phyloP scores from a whole-genome alignment of 2,888 invertebrate species.

The Mythimna pallens region DNA sequence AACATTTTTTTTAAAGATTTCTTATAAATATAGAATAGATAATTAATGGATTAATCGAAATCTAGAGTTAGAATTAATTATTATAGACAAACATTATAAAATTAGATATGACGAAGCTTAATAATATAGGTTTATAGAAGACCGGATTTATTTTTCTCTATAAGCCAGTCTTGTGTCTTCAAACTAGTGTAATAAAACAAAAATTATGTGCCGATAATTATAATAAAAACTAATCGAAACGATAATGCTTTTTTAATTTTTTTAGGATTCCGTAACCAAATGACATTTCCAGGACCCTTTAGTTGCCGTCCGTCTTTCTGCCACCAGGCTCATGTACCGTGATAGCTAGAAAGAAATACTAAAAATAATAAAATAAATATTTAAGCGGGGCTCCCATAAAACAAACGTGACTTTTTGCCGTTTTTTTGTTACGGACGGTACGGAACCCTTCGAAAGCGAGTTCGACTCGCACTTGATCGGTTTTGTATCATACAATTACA shows the following conservation, averaged over 20 bases:
- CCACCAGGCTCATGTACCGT: too few species aligned
- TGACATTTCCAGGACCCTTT: too few species aligned
- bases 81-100: slow-evolving; percentile 12
- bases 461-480: too few species aligned
- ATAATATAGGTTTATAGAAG: too few species aligned
- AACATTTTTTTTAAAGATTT: too few species aligned
- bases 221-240: not conserved
- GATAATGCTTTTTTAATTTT: not conserved
- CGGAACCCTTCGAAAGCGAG: not conserved
- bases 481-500: not conserved
- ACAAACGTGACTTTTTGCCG: not conserved
- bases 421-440: too few species aligned
- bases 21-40: not conserved
- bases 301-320: too few species aligned
- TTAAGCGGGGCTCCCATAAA: too few species aligned
- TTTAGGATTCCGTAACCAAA: too few species aligned
- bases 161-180: not conserved
- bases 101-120: slow-evolving; percentile 28
- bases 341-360: too few species aligned
- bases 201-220: not conserved
- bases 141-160: slow-evolving; percentile 26
- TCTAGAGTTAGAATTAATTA: not conserved
- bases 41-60: not conserved
- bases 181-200: slow-evolving; percentile 20
- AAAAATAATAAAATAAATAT: too few species aligned